Evolutionary conservation across 2,113 vertebrate genomes (phyloP), one percentile per base, ranked within the genome.

Genomic region (Podilymbus podiceps): DNA sequence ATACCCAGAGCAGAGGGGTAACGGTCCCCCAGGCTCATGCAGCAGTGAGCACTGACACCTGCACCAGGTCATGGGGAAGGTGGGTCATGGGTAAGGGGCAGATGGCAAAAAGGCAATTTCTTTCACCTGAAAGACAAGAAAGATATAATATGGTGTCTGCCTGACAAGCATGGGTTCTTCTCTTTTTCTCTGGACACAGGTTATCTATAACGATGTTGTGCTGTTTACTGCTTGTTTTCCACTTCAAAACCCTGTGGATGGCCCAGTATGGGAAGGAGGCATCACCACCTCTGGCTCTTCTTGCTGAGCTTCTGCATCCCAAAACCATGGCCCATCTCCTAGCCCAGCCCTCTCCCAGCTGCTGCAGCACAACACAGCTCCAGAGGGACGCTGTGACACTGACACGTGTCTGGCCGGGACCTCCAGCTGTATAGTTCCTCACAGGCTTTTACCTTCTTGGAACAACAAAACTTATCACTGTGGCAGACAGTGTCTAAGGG

Each of bases 21-120:
- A n/a, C 2, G 2, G 38, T 11, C 24, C 24, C 31, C 11, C 18
- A 10, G 1, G 44, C 35, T 35, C 35, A 8, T 1, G 6, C 25
- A 42, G 16, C 44, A 35, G 44, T 0, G 7, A 73, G 44, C 44
- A 58, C 30, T 1, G 2, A 47, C 2, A 2, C 13, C 44, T 60
- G 38, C 18, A 27, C 15, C 14, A 40, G 74, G 46, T 53, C 35
- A 18, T 35, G 50, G 67, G 19, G 47, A 35, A 67, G 73, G 59
- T 53, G 47, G 28, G 42, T 56, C 33, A 25, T 7, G 59, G 40
- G 52, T 62, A n/a, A 38, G 53, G 30, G 20, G 42, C 9, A 33
- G 77, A 7, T 52, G 78, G 28, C 22, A 75, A 53, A 59, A 16
- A 35, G 17, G 17, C 31, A 14, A 17, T 14, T 25, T 38, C 38